Evolutionary conservation across 1,140 invertebrate species (phyloP).

Genomic region (Ips nitidus): DNA sequence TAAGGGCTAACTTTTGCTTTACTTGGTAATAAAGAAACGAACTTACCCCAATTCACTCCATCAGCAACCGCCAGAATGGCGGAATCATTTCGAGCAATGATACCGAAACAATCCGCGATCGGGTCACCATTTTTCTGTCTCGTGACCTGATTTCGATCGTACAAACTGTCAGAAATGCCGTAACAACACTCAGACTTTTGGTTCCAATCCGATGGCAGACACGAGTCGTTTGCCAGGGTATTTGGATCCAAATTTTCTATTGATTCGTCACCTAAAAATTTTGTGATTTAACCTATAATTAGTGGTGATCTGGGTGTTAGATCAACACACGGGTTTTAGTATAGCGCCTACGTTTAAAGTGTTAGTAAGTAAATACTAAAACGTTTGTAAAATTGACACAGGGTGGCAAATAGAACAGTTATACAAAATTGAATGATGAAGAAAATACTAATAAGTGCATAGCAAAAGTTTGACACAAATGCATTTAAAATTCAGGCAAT

Average conservation of each 20-base stretch:
- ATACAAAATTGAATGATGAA: no score
- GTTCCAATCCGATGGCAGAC: constrained; percentile 63
- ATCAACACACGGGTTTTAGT: no score
- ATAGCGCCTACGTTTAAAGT: no score
- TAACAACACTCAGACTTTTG: constrained; percentile 65
- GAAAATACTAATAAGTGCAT: no score
- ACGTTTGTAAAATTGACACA: no score
- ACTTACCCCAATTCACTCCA: constrained; percentile 89
- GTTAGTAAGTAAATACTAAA: no score
- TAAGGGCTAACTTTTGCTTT: background rate
- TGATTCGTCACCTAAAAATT: constrained; percentile 33
- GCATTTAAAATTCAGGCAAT: no score
- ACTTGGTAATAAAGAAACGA: background rate
- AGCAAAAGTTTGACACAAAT: no score
- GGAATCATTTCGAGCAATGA: constrained; percentile 77
- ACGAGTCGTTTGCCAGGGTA: constrained; percentile 32
- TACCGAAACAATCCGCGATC: constrained; percentile 87
- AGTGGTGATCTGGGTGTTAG: no score
- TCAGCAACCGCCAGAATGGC: constrained; percentile 84
- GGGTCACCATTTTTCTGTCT: constrained; percentile 79
- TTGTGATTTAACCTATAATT: background rate
- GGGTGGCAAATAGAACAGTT: no score
- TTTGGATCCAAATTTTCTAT: constrained; percentile 20
- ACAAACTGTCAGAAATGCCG: constrained; percentile 72
- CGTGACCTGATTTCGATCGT: constrained; percentile 78